Percentiles rank a stretch among this genome's conserved stretches.
Conservation (phyloP, 2,888 invertebrate species). For the Leucoptera coffeella region DNA sequence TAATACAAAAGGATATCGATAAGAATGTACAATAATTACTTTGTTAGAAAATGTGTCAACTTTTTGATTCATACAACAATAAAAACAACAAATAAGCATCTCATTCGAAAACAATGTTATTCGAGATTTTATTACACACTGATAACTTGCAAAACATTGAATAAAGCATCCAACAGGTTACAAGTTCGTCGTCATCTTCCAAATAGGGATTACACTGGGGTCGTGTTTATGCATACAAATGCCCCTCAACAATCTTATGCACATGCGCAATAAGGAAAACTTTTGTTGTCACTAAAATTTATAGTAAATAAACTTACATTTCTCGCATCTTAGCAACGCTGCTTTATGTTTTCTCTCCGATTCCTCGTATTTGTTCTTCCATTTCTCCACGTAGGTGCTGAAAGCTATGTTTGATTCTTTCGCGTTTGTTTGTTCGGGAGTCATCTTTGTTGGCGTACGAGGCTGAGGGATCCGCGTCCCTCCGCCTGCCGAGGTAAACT, state of each 20-base stretch:
- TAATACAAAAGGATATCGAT: too few species aligned
- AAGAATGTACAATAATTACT: too few species aligned
- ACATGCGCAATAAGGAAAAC: constrained; percentile 28
- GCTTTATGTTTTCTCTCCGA: constrained; percentile 62
- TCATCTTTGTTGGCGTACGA: constrained; percentile 44
- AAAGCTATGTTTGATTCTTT: constrained; percentile 42
- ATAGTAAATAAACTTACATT: constrained; percentile 57
- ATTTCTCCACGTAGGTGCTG: constrained; percentile 50
- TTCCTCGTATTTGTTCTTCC: constrained; percentile 67
- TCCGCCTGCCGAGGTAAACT: too few species aligned
- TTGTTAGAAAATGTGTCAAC: too few species aligned
- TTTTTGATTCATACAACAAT: too few species aligned
- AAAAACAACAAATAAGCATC: too few species aligned
- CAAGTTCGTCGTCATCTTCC: constrained; percentile 25
- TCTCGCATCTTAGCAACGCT: constrained; percentile 62
- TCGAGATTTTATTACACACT: too few species aligned
- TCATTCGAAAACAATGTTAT: too few species aligned
- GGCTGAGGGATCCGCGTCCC: constrained; percentile 36
- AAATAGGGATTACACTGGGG: too few species aligned
- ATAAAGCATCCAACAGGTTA: constrained; percentile 44
- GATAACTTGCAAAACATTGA: constrained; percentile 29
- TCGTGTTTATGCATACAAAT: too few species aligned
- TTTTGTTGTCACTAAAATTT: constrained; percentile 10
- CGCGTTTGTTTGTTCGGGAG: constrained; percentile 43
- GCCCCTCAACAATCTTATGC: too few species aligned